Percentiles rank a stretch among this genome's conserved stretches.
Conservation (phyloP, 1,140 invertebrate species). For the Apis dorsata region DNA sequence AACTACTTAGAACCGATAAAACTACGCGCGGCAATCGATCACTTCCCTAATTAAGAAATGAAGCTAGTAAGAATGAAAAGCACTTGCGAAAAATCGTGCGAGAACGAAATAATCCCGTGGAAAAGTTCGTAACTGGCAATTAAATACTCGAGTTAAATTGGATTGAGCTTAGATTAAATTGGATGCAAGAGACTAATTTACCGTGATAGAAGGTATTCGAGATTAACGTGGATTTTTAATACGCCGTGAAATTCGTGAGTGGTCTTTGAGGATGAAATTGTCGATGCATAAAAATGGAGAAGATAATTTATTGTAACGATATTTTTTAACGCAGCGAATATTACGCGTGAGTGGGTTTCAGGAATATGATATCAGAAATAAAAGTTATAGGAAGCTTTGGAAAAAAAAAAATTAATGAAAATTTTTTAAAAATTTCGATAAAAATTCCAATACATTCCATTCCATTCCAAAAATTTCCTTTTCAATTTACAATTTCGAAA, state of each 20-base stretch:
- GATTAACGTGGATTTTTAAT: neutral
- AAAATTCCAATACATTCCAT: too few relatives aligned
- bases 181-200: neutral
- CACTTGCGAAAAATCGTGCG: neutral
- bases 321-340: neutral
- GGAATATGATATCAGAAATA: neutral
- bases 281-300: neutral
- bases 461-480: too few relatives aligned
- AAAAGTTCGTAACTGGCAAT: too few relatives aligned
- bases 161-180: too few relatives aligned
- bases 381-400: too few relatives aligned
- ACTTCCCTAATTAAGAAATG: conserved; percentile 1
- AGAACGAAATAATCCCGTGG: neutral
- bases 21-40: neutral
- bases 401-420: too few relatives aligned
- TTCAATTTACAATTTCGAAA: too few relatives aligned
- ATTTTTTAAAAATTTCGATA: too few relatives aligned
- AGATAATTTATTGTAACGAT: neutral
- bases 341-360: neutral
- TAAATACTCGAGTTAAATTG: too few relatives aligned
- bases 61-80: neutral
- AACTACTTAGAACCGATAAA: neutral
- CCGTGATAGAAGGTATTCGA: neutral
- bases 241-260: neutral
- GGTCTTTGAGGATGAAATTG: neutral